Evolutionary conservation across 1,140 invertebrate species (phyloP).

Genomic region (Drosophila pandora): DNA sequence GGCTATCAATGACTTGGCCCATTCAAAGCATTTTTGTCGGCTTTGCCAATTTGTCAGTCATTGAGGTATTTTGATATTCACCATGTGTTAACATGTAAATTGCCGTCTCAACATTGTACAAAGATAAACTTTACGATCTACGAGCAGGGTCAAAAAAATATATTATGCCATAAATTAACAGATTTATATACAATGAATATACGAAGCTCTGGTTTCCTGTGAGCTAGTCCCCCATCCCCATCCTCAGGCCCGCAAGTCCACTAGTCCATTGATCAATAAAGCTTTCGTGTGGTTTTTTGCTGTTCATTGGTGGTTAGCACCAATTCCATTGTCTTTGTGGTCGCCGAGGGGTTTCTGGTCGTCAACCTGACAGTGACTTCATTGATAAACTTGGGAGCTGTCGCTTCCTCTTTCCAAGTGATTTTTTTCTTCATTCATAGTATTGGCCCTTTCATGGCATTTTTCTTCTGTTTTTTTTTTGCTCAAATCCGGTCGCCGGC

Average conservation of each 20-base stretch:
- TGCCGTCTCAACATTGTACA: slow-evolving; percentile 47
- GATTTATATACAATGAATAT: slow-evolving; percentile 55
- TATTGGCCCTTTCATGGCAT: slow-evolving; percentile 11
- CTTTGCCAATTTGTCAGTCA: slow-evolving; percentile 65
- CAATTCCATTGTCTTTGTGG: slow-evolving; percentile 50
- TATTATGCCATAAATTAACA: slow-evolving; percentile 26
- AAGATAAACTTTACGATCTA: slow-evolving; percentile 37
- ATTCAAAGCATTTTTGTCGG: slow-evolving; percentile 28
- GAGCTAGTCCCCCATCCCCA: slow-evolving; percentile 5
- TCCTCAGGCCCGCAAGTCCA: neutral
- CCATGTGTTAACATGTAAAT: slow-evolving; percentile 76
- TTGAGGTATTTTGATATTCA: slow-evolving; percentile 35
- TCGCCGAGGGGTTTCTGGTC: slow-evolving; percentile 36
- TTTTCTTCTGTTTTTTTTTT: slow-evolving; percentile 20
- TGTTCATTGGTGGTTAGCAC: slow-evolving; percentile 27
- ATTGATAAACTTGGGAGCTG: slow-evolving; percentile 71
- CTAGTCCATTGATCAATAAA: slow-evolving; percentile 53
- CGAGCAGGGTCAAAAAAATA: slow-evolving; percentile 20
- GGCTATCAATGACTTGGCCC: slow-evolving; percentile 29
- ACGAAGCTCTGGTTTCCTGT: slow-evolving; percentile 48
- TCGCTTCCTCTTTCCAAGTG: slow-evolving; percentile 74
- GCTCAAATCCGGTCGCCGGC: slow-evolving; percentile 54
- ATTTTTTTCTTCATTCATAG: slow-evolving; percentile 47
- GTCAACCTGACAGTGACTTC: slow-evolving; percentile 59
- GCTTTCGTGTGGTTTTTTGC: slow-evolving; percentile 60